phyloP scores from a whole-genome alignment of 2,888 invertebrate genomes.

The Phyto melanocephala region DNA sequence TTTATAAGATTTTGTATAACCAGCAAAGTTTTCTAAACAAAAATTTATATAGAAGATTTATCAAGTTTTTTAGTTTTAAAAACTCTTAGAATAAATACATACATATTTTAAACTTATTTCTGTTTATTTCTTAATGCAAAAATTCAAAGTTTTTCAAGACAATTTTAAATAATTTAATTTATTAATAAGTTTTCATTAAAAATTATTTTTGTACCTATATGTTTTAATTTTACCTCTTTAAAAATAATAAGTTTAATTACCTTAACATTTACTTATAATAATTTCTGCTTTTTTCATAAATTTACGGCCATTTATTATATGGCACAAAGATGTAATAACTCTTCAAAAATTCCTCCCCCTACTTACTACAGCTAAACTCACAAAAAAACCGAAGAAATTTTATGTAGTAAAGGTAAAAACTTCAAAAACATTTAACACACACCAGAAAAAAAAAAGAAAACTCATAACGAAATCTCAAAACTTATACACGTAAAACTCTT shows the following conservation, averaged over 20 bases:
- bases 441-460: neutral
- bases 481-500: neutral
- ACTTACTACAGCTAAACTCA: neutral
- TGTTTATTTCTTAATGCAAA: too few species aligned
- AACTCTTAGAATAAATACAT: too few species aligned
- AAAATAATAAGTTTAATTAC: neutral
- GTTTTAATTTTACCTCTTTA: neutral
- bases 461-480: neutral
- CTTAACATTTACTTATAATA: neutral
- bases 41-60: too few species aligned
- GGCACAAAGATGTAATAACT: neutral
- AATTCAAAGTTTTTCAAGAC: too few species aligned
- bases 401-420: conserved; percentile 1
- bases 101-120: too few species aligned
- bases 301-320: neutral
- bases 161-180: too few species aligned
- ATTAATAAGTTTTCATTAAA: too few species aligned
- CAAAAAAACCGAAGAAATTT: neutral
- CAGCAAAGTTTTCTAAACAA: too few species aligned
- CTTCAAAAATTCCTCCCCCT: neutral
- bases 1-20: too few species aligned
- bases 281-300: neutral
- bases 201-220: too few species aligned
- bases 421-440: neutral
- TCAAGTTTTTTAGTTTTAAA: too few species aligned